Base-by-base conservation (phyloP, 2,113 vertebrate species). In the Ictidomys tridecemlineatus region DNA sequence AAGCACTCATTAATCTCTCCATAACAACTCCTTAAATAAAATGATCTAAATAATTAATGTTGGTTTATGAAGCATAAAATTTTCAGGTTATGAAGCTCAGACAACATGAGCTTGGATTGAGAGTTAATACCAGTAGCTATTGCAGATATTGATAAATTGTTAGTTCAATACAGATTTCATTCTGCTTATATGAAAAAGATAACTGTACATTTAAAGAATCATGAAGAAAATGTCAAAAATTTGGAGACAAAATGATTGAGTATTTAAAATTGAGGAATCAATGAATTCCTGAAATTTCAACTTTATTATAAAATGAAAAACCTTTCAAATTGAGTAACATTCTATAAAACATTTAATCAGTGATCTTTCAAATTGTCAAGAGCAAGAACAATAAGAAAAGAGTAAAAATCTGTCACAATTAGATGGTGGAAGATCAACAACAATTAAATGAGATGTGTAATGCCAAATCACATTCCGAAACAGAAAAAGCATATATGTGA, bases 1-100 rank as follows among this genome's bases (percentile, higher is more conserved):
- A 85, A 96, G n/a, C 4, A 28, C n/a, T 37, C 70, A 34, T 93
- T 80, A 77, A 94, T 74, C 26, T 95, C 48, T 92, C 48, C 67
- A 12, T 18, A 89, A 10, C 7, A 87, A 84, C 56, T 70, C 74
- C 67, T 76, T 69, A 24, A 78, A 65, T 92, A 95, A 86, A 85
- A 86, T 67, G 74, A 61, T 58, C 11, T 20, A 80, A 70, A 69
- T 77, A 85, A 28, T 65, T 56, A 83, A 67, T 76, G 3, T 58
- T 63, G 32, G 11, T 2, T 8, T 83, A 63, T 1, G 69, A 77
- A 87, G 34, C 13, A 0, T 45, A 39, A 79, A 73, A 13, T 70
- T 61, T 93, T 58, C 14, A 74, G 6, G 14, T 51, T 22, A 56
- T 26, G 48, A 22, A 83, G 82, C 26, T 70, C 32, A 76, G 63